Conservation (phyloP, 2,113 vertebrate species). For the Hippolais icterina region DNA sequence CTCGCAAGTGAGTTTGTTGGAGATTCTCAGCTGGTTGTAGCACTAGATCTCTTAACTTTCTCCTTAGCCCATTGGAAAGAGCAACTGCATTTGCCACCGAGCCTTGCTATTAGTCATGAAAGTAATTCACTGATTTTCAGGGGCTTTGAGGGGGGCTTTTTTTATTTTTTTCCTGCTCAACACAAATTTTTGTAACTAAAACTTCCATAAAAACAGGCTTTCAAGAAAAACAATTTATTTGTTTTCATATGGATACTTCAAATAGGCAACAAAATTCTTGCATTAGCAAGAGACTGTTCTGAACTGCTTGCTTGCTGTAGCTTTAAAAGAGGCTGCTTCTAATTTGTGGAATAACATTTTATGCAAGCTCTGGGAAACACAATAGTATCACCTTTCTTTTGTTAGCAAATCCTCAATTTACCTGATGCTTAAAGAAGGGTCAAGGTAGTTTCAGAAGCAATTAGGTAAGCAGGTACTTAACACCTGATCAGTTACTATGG, state of each 20-base stretch:
- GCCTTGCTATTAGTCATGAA: neutral
- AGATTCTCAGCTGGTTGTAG: neutral
- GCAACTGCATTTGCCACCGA: neutral
- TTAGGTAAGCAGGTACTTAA: conserved; percentile 77
- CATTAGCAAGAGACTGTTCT: neutral
- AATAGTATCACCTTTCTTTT: conserved; percentile 50
- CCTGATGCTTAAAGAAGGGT: conserved; percentile 48
- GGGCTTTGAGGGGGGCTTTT: neutral
- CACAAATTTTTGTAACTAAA: neutral
- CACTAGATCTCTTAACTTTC: neutral
- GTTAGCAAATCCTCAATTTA: conserved; percentile 69
- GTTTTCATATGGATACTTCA: neutral
- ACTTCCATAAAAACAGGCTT: neutral
- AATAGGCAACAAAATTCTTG: neutral
- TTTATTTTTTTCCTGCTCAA: neutral
- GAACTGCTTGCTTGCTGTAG: neutral
- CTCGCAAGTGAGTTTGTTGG: neutral
- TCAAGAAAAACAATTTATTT: neutral
- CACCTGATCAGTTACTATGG: conserved; percentile 67
- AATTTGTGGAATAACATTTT: conserved; percentile 36
- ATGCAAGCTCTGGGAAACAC: conserved; percentile 13
- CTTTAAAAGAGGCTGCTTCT: neutral
- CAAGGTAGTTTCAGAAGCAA: conserved; percentile 69
- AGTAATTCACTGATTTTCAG: neutral
- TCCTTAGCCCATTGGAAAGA: neutral